Conservation (phyloP, 2,797 vertebrate species). For the Sandelia bainsii region DNA sequence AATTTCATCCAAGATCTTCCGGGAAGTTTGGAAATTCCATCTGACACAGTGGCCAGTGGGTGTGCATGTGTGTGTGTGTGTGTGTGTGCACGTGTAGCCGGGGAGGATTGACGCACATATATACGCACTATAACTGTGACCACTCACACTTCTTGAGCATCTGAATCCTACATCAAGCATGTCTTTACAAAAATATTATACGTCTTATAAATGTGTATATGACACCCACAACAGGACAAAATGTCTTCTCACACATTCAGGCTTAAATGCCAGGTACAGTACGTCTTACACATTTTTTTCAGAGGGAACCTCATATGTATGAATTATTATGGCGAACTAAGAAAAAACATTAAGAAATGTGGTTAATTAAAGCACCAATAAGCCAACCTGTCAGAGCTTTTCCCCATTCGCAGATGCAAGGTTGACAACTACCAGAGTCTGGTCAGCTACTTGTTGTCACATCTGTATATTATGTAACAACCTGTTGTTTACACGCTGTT, state of each 20-base stretch:
- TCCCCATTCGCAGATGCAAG: constrained; percentile 36
- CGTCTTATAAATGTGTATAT: neutral
- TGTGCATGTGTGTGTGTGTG: constrained; percentile 31
- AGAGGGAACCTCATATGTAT: constrained; percentile 25
- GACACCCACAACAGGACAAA: neutral
- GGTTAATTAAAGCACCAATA: constrained; percentile 63
- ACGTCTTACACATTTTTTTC: constrained; percentile 1
- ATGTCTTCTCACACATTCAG: constrained; percentile 21
- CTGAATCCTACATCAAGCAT: neutral
- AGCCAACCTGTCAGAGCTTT: constrained; percentile 60
- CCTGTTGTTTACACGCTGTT: constrained; percentile 56
- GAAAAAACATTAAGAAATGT: constrained; percentile 21
- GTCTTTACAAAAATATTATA: constrained; percentile 5
- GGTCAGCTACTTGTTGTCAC: constrained; percentile 49
- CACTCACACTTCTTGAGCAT: neutral
- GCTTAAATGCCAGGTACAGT: neutral
- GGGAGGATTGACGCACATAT: constrained; percentile 63
- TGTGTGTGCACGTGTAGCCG: constrained; percentile 29
- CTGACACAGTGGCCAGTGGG: constrained; percentile 65
- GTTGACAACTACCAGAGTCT: constrained; percentile 53
- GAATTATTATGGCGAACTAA: constrained; percentile 35
- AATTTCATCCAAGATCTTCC: constrained; percentile 79
- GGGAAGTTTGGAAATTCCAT: constrained; percentile 84
- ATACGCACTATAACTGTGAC: too few relatives aligned
- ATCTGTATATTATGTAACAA: constrained; percentile 61